These are phyloP conservation scores for Epinephelus cyanopodus DNA, from an alignment of 2,113 vertebrate species.

Conservation along the genomic window DNA sequence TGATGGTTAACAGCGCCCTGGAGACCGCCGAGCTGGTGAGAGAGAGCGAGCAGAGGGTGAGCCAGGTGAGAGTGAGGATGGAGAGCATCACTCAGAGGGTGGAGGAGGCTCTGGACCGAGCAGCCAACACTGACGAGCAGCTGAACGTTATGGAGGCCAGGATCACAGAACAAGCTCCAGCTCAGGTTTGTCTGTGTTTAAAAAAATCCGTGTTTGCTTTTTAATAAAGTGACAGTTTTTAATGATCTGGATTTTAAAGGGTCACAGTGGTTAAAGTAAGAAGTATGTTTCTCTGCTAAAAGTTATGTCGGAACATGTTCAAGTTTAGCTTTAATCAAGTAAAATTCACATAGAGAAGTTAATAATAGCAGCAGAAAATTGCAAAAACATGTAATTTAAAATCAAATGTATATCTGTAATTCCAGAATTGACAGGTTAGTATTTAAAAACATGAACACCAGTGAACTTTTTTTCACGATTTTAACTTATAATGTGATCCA, in stretches of 20 bases:
- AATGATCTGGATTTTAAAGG: neutral
- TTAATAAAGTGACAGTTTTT: too few species aligned
- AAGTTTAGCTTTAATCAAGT: neutral
- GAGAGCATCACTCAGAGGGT: slow-evolving; percentile 75
- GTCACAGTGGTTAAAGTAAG: neutral
- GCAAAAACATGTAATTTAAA: neutral
- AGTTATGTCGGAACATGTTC: neutral
- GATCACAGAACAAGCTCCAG: slow-evolving; percentile 27
- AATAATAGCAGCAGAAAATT: neutral
- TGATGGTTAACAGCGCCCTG: slow-evolving; percentile 69
- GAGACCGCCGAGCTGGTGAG: slow-evolving; percentile 70
- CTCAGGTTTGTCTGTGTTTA: slow-evolving; percentile 66
- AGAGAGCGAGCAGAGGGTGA: slow-evolving; percentile 74
- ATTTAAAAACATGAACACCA: neutral
- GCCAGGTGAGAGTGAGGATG: slow-evolving; percentile 75
- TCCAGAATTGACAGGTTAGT: neutral
- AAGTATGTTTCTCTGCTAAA: neutral
- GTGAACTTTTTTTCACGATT: too few species aligned
- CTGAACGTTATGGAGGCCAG: slow-evolving; percentile 63
- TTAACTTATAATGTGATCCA: neutral
- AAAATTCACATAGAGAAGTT: neutral
- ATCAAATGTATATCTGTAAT: neutral
- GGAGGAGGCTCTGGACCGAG: slow-evolving; percentile 72
- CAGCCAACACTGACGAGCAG: slow-evolving; percentile 60
- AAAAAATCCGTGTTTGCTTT: neutral